Evolutionary conservation across 1,140 invertebrate genomes (phyloP), one percentile per base, ranked within the genome.

Genomic region (Sycophaga agraensis): DNA sequence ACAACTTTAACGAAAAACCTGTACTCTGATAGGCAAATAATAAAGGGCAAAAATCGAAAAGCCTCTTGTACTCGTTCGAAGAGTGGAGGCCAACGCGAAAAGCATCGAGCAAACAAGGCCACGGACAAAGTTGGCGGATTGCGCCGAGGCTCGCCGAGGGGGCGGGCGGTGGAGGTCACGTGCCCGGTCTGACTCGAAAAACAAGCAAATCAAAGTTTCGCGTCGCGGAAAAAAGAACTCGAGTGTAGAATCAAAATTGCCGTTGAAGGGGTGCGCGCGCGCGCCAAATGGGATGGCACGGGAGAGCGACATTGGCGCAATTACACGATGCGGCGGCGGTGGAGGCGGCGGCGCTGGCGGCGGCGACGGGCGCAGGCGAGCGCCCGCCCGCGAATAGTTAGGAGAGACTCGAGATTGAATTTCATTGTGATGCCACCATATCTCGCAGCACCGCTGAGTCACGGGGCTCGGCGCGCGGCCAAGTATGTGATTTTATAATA

Each of bases 341-440:
- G n/a, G n/a, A n/a, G n/a, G n/a, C n/a, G n/a, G n/a, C n/a, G n/a
- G n/a, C n/a, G n/a, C n/a, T n/a, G n/a, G n/a, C n/a, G n/a, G n/a
- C n/a, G n/a, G n/a, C n/a, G n/a, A n/a, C n/a, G n/a, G n/a, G 51
- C 43, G 28, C 39, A 56, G 51, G 34, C 34, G 48, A 54, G 37
- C 51, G 40, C n/a, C 35, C 48, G 17, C 42, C 35, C 6, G 66
- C 63, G 67, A 62, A 68, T 68, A 70, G 71, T 72, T 73, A 68
- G 71, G 70, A 70, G 56, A 59, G 70, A 72, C n/a, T n/a, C 69
- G 77, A 77, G 75, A 76, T 78, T 80, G 75, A 77, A 80, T 80
- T 80, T 76, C 73, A 80, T 80, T 81, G 79, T 81, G 79, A 81
- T 81, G 78, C 75, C 78, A 81, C 75, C 79, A 81, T 81, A 81